Evolutionary conservation across 1,140 invertebrate species (phyloP).

Genomic region (Mesaphorura yosii): DNA sequence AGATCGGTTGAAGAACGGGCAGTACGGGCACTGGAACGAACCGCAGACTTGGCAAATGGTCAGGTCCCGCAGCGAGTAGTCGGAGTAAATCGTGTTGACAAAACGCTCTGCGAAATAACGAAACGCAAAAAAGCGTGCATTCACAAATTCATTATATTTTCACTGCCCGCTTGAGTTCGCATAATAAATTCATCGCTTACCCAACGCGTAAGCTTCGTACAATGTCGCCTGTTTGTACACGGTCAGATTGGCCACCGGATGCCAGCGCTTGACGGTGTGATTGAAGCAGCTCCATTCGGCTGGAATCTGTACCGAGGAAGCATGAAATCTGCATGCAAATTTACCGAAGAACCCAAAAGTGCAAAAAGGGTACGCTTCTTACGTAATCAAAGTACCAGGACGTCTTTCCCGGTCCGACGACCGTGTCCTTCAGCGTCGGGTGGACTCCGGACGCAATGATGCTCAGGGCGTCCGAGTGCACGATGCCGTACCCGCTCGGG

Average conservation of each 20-base stretch:
- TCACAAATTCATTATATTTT: not conserved
- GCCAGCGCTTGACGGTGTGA: conserved; percentile 44
- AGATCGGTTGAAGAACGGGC: conserved; percentile 59
- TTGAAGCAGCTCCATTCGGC: conserved; percentile 40
- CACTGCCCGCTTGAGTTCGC: not conserved
- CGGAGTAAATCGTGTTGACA: conserved; percentile 45
- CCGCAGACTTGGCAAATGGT: conserved; percentile 89
- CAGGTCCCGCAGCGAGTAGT: conserved; percentile 43
- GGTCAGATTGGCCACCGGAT: conserved; percentile 49
- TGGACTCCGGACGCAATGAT: conserved; percentile 35
- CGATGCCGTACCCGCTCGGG: conserved; percentile 86
- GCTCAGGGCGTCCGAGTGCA: conserved; percentile 52
- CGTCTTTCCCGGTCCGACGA: conserved; percentile 34
- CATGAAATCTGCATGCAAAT: not conserved
- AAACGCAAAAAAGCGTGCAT: conserved; percentile 5
- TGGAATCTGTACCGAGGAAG: conserved; percentile 36
- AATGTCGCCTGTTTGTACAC: conserved; percentile 43
- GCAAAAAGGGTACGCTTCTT: conserved; percentile 17
- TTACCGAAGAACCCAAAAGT: not conserved
- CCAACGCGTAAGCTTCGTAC: conserved; percentile 49
- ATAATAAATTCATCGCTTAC: conserved; percentile 33
- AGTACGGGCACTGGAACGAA: conserved; percentile 94
- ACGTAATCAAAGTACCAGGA: conserved; percentile 41
- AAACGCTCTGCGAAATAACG: conserved; percentile 43
- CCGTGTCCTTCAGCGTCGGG: conserved; percentile 35